phyloP scores from a whole-genome alignment of 1,140 invertebrate genomes.

The Pseudachorutes palmiensis region DNA sequence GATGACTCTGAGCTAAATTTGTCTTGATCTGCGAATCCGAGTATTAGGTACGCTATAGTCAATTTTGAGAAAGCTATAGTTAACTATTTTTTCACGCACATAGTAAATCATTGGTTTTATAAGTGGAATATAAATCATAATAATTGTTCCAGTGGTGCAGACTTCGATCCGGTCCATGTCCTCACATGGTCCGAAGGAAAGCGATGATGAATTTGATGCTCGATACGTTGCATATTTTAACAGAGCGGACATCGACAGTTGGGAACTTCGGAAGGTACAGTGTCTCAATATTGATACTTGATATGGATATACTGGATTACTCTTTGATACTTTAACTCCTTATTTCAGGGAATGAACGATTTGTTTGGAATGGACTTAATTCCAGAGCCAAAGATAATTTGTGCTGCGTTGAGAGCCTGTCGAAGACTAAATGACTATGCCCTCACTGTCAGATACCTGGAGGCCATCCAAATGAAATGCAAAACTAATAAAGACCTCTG shows the following conservation, averaged over 20 bases:
- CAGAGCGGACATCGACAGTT: slow-evolving; percentile 83
- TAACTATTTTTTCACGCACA: no score
- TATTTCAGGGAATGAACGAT: slow-evolving; percentile 43
- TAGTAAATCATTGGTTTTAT: no score
- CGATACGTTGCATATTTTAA: slow-evolving; percentile 80
- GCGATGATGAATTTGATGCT: slow-evolving; percentile 62
- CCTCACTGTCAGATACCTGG: slow-evolving; percentile 82
- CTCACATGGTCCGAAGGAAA: slow-evolving; percentile 40
- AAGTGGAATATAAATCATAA: no score
- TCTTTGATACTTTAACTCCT: background rate
- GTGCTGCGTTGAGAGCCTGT: slow-evolving; percentile 84
- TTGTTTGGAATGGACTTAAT: slow-evolving; percentile 79
- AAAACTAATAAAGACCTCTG: slow-evolving; percentile 76
- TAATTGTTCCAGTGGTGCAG: no score
- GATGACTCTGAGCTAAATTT: no score
- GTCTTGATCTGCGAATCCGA: no score
- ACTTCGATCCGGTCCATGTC: slow-evolving; percentile 16
- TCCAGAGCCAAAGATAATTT: slow-evolving; percentile 88
- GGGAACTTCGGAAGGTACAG: slow-evolving; percentile 76
- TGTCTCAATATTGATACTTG: background rate
- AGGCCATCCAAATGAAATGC: slow-evolving; percentile 84
- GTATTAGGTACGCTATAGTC: no score
- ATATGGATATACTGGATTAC: background rate
- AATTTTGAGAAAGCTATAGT: no score
- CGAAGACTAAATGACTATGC: slow-evolving; percentile 89